Evolutionary conservation across 2,113 vertebrate genomes (phyloP).

Genomic region (Pseudorasbora parva): DNA sequence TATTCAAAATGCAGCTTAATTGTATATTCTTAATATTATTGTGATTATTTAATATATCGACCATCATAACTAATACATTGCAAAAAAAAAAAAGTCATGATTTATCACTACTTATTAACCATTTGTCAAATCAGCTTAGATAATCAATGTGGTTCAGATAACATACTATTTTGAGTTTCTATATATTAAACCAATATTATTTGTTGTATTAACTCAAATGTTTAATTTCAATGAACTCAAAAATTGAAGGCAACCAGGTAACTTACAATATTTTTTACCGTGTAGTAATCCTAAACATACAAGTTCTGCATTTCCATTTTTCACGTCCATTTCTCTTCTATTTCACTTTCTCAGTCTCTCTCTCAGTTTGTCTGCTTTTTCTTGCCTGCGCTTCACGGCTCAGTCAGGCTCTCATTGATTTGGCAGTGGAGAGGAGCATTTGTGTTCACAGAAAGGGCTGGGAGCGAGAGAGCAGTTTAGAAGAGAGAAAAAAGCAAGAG

Average conservation of each 20-base stretch:
- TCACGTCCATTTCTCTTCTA: neutral
- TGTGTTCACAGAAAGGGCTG: conserved; percentile 19
- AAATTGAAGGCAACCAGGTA: no score
- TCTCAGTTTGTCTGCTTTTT: neutral
- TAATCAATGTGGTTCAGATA: no score
- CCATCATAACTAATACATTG: neutral
- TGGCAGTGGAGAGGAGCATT: conserved; percentile 4
- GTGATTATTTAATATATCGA: neutral
- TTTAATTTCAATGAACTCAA: no score
- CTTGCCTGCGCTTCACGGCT: neutral
- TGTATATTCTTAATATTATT: neutral
- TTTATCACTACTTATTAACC: no score
- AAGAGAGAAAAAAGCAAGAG: neutral
- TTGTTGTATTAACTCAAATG: no score
- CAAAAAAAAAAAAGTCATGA: no score
- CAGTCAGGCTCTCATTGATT: conserved; percentile 38
- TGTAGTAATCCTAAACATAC: neutral
- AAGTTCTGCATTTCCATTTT: neutral
- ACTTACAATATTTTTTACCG: no score
- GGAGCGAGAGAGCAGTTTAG: conserved; percentile 4
- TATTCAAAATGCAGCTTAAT: neutral
- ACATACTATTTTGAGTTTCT: no score
- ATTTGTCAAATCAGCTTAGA: no score
- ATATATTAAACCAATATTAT: no score
- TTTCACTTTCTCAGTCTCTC: neutral